These are phyloP conservation scores for Cariama cristata DNA, from an alignment of 2,113 vertebrate species.

Conservation along the genomic window DNA sequence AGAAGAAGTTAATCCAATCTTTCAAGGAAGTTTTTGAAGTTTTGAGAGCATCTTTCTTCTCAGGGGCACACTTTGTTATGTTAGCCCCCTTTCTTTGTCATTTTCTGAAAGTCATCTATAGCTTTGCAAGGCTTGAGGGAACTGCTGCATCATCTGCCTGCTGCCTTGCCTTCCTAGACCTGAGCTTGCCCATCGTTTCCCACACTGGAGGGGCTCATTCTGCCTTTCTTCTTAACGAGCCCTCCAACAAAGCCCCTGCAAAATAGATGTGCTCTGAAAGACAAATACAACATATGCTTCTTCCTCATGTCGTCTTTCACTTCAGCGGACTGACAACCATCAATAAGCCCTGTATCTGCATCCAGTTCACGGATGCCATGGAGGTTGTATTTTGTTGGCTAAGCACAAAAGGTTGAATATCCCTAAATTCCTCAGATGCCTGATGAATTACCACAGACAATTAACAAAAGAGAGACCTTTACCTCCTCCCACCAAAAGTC, in stretches of 20 bases:
- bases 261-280: background rate
- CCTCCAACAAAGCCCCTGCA: background rate
- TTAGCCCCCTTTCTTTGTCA: background rate
- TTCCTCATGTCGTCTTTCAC: slow-evolving; percentile 12
- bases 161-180: background rate
- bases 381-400: slow-evolving; percentile 25
- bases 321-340: background rate
- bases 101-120: background rate
- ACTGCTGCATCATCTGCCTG: background rate
- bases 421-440: slow-evolving; percentile 71
- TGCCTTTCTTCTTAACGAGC: background rate
- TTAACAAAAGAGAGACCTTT: slow-evolving; percentile 52
- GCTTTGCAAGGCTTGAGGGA: background rate
- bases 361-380: background rate
- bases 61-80: background rate
- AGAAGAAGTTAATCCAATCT: slow-evolving; percentile 52
- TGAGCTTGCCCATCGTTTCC: background rate
- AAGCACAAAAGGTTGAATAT: slow-evolving; percentile 65
- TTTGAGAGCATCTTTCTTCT: slow-evolving; percentile 21
- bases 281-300: background rate
- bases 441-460: slow-evolving; percentile 67
- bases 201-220: background rate
- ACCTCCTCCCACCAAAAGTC: background rate
- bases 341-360: slow-evolving; percentile 26
- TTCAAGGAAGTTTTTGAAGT: slow-evolving; percentile 45